Conservation (phyloP, 2,888 invertebrate species). For the Chrysodeixis includens region DNA sequence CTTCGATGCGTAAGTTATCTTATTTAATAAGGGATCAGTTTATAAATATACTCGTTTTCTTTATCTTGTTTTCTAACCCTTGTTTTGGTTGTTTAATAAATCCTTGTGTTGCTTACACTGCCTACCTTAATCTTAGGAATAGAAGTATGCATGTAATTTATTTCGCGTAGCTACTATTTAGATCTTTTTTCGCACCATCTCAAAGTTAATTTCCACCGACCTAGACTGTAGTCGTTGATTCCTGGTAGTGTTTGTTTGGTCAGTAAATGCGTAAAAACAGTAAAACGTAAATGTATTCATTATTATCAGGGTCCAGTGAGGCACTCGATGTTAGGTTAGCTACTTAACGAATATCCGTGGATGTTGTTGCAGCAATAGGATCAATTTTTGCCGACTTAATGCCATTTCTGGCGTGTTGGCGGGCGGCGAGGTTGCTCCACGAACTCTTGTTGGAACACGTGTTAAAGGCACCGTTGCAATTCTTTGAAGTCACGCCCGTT, state of each 20-base stretch:
- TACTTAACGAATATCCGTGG: conserved; percentile 64
- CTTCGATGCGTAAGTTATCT: neutral
- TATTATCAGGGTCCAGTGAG: conserved; percentile 59
- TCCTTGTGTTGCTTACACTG: conserved; percentile 15
- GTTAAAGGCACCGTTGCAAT: conserved; percentile 91
- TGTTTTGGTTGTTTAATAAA: conserved; percentile 10
- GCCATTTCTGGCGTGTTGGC: conserved; percentile 92
- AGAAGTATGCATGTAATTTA: conserved; percentile 40
- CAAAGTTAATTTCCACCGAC: conserved; percentile 40
- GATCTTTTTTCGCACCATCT: conserved; percentile 25
- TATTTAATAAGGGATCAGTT: conserved; percentile 75
- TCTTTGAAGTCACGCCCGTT: conserved; percentile 94
- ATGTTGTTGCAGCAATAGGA: conserved; percentile 91
- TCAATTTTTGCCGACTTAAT: conserved; percentile 91
- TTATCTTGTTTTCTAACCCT: conserved; percentile 16
- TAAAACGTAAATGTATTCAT: conserved; percentile 88
- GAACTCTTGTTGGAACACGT: conserved; percentile 89
- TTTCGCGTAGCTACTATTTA: conserved; percentile 36
- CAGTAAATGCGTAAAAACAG: too few relatives aligned
- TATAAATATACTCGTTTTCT: conserved; percentile 57
- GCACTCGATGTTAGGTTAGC: conserved; percentile 30
- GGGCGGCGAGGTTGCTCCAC: conserved; percentile 91
- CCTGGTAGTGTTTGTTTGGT: conserved; percentile 44
- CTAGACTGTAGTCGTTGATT: conserved; percentile 43
- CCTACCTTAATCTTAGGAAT: conserved; percentile 19